Base-by-base conservation (phyloP, 2,113 vertebrate genomes). In the Ginglymostoma cirratum region DNA sequence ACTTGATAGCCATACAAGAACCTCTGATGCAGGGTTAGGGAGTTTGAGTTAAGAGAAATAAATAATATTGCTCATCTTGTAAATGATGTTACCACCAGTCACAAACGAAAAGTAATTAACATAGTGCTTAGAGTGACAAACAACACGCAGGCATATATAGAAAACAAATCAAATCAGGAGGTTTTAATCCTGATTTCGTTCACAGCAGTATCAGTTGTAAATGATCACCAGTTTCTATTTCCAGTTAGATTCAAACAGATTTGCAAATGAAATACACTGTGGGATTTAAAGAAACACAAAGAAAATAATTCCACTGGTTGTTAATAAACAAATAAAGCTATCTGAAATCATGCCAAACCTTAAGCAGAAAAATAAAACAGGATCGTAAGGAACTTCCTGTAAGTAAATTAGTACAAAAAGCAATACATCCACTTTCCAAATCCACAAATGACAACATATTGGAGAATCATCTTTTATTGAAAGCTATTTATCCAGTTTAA, bases 401-500 rank as follows among this genome's bases (percentile, higher is more conserved):
- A 95, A 38, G 70, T 24, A 24, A 69, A 21, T n/a, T 24, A 45
- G 21, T 42, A 70, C 42, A 19, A 52, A n/a, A 69, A 45, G 67
- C 67, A 95, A 27, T 95, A 48, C 94, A 95, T 72, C 38, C 72
- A 45, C 34, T 95, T 95, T 95, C 72, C 69, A 95, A 70, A 95
- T 95, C 94, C 48, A 69, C 67, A 72, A 93, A 66, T 34, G 38
- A 93, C 30, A 27, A 61, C 30, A 65, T 90, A 27, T 90, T 90
- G 52, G 15, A 80, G 15, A 65, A 92, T 15, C 17, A 27, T 61
- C 87, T 96, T 96, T 87, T 65, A 93, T 96, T 96, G 94, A 96
- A 96, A 95, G 93, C 95, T 94, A 96, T 96, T 96, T 78, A 10
- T 89, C 96, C 23, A 0, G 95, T 95, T 66, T 96, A 96, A 86